Conservation (phyloP, 2,113 vertebrate genomes). For the Percina caprodes region DNA sequence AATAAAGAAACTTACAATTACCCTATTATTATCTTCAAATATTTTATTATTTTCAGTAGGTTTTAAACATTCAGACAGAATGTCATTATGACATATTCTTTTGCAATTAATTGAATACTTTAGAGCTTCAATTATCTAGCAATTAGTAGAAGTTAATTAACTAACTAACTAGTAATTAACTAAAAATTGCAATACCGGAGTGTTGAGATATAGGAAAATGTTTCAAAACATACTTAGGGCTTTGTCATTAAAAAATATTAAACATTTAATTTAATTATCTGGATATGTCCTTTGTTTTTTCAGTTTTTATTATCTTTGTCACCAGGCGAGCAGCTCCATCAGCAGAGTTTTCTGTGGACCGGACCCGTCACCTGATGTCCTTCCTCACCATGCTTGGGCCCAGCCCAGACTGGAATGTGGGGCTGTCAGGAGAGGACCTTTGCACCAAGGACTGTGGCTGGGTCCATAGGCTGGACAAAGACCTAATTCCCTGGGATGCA, state of each 20-base stretch:
- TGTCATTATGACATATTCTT: conserved; percentile 24
- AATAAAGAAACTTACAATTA: not conserved
- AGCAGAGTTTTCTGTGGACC: conserved; percentile 96
- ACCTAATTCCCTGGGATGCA: conserved; percentile 97
- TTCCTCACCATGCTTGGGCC: conserved; percentile 98
- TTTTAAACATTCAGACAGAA: conserved; percentile 3
- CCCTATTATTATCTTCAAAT: conserved; percentile 4
- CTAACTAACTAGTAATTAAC: not conserved
- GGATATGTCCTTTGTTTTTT: not conserved
- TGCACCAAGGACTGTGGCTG: conserved; percentile 97
- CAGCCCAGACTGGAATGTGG: conserved; percentile 98
- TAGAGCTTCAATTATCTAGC: conserved; percentile 1
- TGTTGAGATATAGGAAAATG: not conserved
- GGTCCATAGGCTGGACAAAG: conserved; percentile 92
- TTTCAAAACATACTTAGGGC: not conserved
- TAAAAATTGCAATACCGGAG: not conserved
- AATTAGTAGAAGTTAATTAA: conserved; percentile 18
- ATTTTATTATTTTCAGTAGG: not conserved
- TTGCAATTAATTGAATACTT: conserved; percentile 35
- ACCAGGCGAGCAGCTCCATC: conserved; percentile 93
- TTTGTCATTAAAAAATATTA: not conserved
- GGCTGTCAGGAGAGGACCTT: conserved; percentile 93
- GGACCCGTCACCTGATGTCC: conserved; percentile 93
- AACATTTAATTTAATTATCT: not conserved
- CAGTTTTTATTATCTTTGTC: not conserved